Evolutionary conservation across 2,888 invertebrate species (phyloP).

Genomic region (Apamea monoglypha): DNA sequence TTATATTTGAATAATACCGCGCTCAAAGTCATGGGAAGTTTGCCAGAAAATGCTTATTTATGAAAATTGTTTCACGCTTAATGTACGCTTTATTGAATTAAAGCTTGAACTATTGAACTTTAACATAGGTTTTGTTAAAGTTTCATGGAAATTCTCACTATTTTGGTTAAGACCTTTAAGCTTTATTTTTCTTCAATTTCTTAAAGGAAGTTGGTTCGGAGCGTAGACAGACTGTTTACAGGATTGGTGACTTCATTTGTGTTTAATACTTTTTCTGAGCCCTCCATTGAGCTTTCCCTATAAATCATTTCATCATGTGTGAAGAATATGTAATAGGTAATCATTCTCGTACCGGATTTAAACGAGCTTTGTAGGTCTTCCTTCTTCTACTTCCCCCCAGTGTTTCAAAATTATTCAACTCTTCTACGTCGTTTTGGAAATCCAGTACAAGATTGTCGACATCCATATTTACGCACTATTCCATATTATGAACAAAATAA

Average conservation of each 20-base stretch:
- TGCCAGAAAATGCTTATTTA: slow-evolving; percentile 69
- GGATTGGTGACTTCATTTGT: background rate
- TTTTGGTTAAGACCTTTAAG: background rate
- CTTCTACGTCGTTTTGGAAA: too few species aligned
- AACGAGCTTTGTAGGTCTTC: too few species aligned
- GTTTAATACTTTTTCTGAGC: background rate
- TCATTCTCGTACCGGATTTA: too few species aligned
- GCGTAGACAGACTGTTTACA: background rate
- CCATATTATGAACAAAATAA: too few species aligned
- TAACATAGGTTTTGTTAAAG: slow-evolving; percentile 32
- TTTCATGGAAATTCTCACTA: slow-evolving; percentile 10
- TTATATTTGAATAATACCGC: slow-evolving; percentile 70
- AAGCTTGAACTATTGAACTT: slow-evolving; percentile 50
- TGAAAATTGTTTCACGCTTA: slow-evolving; percentile 67
- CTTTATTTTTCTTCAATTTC: background rate
- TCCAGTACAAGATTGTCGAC: too few species aligned
- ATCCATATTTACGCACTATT: too few species aligned
- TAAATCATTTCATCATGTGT: too few species aligned
- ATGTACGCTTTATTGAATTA: slow-evolving; percentile 61
- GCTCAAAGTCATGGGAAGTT: slow-evolving; percentile 64
- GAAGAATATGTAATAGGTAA: too few species aligned
- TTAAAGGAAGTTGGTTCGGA: background rate
- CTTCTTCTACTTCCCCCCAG: too few species aligned
- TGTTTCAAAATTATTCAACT: too few species aligned
- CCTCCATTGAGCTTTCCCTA: too few species aligned